These are phyloP conservation scores for Anarrhichthys ocellatus DNA, from an alignment of 2,113 vertebrate species.

Conservation along the genomic window DNA sequence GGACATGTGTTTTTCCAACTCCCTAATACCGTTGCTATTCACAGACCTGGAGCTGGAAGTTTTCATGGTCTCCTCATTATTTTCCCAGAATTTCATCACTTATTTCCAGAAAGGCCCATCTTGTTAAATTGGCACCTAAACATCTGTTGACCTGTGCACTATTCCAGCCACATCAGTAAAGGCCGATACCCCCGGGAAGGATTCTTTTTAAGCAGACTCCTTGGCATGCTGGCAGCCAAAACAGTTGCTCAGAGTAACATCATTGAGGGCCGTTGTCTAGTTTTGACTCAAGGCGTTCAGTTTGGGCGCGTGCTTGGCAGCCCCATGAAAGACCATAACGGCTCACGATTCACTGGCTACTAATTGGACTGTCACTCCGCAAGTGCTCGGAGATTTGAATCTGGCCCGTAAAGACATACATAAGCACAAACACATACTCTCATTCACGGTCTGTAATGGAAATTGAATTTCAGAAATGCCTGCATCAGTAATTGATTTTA, in stretches of 20 bases:
- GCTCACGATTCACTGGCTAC: constrained; percentile 81
- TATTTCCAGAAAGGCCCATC: constrained; percentile 36
- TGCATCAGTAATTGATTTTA: constrained; percentile 75
- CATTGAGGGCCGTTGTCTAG: constrained; percentile 59
- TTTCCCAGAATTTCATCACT: constrained; percentile 58
- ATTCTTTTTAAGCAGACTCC: constrained; percentile 39
- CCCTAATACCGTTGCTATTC: constrained; percentile 34
- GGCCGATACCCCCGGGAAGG: constrained; percentile 23
- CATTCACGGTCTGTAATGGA: constrained; percentile 36
- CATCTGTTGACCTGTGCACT: constrained; percentile 64
- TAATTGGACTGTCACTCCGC: constrained; percentile 83
- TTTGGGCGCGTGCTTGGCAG: constrained; percentile 62
- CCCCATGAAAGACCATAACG: constrained; percentile 65
- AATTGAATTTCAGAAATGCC: constrained; percentile 67
- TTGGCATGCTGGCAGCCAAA: constrained; percentile 58
- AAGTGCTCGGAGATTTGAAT: constrained; percentile 64
- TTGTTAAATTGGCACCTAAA: constrained; percentile 64
- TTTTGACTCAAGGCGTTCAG: constrained; percentile 57
- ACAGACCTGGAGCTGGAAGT: constrained; percentile 13
- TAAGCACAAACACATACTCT: constrained; percentile 57
- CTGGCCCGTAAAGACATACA: constrained; percentile 49
- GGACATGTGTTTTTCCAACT: constrained; percentile 23
- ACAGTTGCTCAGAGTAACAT: constrained; percentile 52
- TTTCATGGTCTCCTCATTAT: constrained; percentile 35
- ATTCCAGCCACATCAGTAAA: constrained; percentile 45